Evolutionary conservation across 2,888 invertebrate genomes (phyloP), one percentile per base, ranked within the genome.

Genomic region (Chloromyia formosa): DNA sequence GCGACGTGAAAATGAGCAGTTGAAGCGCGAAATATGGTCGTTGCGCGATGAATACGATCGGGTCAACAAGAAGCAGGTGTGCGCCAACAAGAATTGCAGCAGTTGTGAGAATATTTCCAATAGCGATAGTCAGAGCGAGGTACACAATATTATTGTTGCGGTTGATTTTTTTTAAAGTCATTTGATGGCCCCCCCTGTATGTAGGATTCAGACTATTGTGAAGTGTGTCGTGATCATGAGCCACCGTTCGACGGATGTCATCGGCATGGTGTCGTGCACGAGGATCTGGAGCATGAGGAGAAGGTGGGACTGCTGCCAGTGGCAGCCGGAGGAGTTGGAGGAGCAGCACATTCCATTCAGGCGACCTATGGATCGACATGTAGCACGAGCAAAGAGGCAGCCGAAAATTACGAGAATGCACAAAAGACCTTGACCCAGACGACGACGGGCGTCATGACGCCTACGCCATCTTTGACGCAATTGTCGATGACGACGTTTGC

Each of bases 1-100:
- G 81, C 92, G 94, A 78, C 88, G 93, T 58, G 95, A 96, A 83
- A 95, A 95, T 87, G 95, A 95, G 79, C 93, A 94, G 83, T 87
- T 96, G 74, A 91, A 94, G 80, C 88, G 94, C 22, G 95, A 95
- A 86, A 94, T 95, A 82, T 95, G 94, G 88, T 92, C 92, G 75
- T 88, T 95, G 71, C 88, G 95, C 42, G 95, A 95, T 84, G 95
- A 95, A 85, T 95, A 95, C 85, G 95, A 95, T 83, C 90, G 94
- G 73, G 87, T 95, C 80, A 94, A 95, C 85, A 92, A 91, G 80
- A 88, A 94, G 83, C 27, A 35, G 7, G 88, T 95, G 81, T 91
- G 91, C 74, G 90, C 87, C 42, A 82, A 83, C 76, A 78, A 87
- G 81, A 80, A 77, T 56, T 81, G 82, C 40, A 84, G 84, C 20